Percentiles rank a stretch among this genome's conserved stretches.
Evolutionary conservation across 2,113 vertebrate genomes (phyloP).

Genomic region (Astur gentilis): DNA sequence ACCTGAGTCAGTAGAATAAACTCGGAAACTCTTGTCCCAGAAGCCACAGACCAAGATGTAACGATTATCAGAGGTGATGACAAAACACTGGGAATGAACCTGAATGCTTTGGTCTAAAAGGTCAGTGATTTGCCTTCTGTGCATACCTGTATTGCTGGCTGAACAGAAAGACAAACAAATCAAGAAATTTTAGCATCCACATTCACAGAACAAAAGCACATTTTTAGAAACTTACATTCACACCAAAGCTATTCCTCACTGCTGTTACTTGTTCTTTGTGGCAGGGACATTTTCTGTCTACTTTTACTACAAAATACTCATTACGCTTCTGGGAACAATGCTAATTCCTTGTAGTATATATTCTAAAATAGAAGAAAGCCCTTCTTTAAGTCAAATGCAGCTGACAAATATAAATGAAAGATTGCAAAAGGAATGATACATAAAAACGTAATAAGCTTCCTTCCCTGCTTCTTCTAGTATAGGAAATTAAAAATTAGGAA

Average conservation of each 20-base stretch:
- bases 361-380: neutral
- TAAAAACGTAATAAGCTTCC: neutral
- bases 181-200: neutral
- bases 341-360: neutral
- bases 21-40: constrained; percentile 98
- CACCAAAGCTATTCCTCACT: neutral
- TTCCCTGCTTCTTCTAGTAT: neutral
- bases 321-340: neutral
- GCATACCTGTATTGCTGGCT: constrained; percentile 87
- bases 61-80: constrained; percentile 94
- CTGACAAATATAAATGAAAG: constrained; percentile 5
- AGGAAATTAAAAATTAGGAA: neutral
- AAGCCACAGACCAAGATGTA: constrained; percentile 95
- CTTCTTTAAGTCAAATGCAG: constrained; percentile 5
- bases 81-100: constrained; percentile 93
- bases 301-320: neutral
- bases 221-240: neutral
- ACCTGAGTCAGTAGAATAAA: constrained; percentile 97
- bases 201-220: neutral
- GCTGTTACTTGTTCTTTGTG: neutral
- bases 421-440: neutral
- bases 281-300: neutral
- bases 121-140: constrained; percentile 94
- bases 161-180: neutral
- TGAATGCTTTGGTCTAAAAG: constrained; percentile 97